Base-by-base conservation (phyloP, 2,113 vertebrate genomes). In the Micromys minutus region DNA sequence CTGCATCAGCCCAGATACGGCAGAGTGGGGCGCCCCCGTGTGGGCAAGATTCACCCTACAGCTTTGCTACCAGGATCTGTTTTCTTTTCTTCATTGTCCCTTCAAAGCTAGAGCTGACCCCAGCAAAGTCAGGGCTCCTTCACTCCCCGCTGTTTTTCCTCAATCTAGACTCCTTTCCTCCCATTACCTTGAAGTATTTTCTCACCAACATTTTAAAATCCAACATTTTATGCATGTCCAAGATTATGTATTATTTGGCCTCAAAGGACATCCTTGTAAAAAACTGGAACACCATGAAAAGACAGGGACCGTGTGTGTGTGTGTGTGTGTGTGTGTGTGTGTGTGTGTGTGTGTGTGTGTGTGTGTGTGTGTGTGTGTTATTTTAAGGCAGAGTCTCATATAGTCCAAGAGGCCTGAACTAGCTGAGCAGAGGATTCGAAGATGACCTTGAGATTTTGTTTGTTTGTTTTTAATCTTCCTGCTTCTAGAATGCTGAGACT, bases 11-110 rank as follows among this genome's bases (percentile, higher is more conserved):
- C 45, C 29, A 24, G 52, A 59, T 6, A 81, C 2, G 59, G 85
- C 76, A n/a, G 93, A 24, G 39, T 57, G 7, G 22, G 36, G 93
- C 63, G 93, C 96, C 97, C 97, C 63, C 97, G 0, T 72, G 96
- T 89, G 96, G 92, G 0, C 7, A 0, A 19, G 21, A 3, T 93
- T 4, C 1, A 63, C 36, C 61, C 84, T 71, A 91, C 94, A 84
- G 52, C 47, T 86, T 26, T 4, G 6, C 8, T 26, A 10, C n/a
- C 31, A 9, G 55, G 13, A 26, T 42, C 15, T 45, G 47, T 50
- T 29, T 36, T 55, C 34, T 24, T 80, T 21, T 72, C 21, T 39
- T 29, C 31, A 0, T 1, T 5, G 22, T 7, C 0, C 59, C 45
- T 67, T 36, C 69, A 80, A n/a, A 39, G 36, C 80, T 55, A 74